Percentiles rank a stretch among this genome's conserved stretches.
phyloP scores from a whole-genome alignment of 2,888 invertebrate species.

The Heliconius sara region DNA sequence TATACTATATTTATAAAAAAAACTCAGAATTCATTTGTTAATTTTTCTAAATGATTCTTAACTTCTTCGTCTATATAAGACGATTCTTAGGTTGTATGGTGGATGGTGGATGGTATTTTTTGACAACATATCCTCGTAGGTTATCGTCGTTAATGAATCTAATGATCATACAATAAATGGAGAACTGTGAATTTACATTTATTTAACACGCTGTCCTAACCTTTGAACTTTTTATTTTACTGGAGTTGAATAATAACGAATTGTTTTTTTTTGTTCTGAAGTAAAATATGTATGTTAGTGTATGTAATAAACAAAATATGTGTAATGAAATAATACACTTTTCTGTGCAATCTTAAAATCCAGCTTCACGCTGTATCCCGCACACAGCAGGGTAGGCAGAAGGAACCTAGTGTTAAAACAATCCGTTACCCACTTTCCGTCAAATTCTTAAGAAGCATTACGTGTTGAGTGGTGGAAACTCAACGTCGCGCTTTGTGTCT shows the following conservation, averaged over 20 bases:
- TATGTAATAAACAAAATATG: background rate
- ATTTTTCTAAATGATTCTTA: background rate
- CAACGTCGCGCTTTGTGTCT: too few species aligned
- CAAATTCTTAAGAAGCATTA: too few species aligned
- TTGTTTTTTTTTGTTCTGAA: background rate
- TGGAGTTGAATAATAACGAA: background rate
- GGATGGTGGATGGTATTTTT: background rate
- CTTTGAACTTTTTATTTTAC: background rate
- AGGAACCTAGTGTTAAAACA: too few species aligned
- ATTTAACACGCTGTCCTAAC: background rate
- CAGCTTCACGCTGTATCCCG: too few species aligned
- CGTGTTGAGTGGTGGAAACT: too few species aligned
- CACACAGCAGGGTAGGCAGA: too few species aligned
- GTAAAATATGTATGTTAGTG: background rate
- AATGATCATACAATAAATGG: slow-evolving; percentile 2
- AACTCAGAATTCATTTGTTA: background rate
- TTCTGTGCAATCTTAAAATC: background rate
- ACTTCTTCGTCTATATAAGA: background rate
- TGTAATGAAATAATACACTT: background rate
- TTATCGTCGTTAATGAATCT: slow-evolving; percentile 5
- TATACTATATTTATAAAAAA: too few species aligned
- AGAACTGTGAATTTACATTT: slow-evolving; percentile 9
- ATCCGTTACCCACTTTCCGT: too few species aligned
- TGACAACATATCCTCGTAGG: background rate
- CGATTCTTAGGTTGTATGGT: background rate